Percentiles rank a stretch among this genome's conserved stretches.
Conservation (phyloP, 2,888 invertebrate species). For the Chrysina gloriosa region DNA sequence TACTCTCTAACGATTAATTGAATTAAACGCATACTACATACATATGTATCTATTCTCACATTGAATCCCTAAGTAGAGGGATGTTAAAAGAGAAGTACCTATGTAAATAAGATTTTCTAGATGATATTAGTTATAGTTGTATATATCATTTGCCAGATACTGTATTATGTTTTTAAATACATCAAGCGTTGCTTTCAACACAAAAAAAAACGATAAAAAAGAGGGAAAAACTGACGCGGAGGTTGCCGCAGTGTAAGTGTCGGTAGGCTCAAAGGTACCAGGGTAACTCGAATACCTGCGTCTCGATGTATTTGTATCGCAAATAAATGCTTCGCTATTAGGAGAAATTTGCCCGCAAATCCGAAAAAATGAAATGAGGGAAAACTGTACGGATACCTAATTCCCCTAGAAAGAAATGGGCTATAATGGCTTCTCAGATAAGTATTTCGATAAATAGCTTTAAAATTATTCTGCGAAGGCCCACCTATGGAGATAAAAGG, state of each 20-base stretch:
- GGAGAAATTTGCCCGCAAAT: not conserved
- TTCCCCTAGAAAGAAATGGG: too few species aligned
- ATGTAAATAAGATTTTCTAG: too few species aligned
- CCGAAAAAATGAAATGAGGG: not conserved
- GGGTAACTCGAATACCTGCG: not conserved
- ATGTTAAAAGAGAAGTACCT: too few species aligned
- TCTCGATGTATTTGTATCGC: too few species aligned
- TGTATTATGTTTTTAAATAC: too few species aligned
- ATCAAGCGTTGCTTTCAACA: too few species aligned
- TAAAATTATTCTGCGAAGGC: not conserved
- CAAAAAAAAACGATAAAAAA: not conserved
- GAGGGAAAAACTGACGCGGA: not conserved
- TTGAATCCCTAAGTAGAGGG: too few species aligned
- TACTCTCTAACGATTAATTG: not conserved
- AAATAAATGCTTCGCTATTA: constrained; percentile 1
- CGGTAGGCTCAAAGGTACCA: not conserved
- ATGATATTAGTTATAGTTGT: too few species aligned
- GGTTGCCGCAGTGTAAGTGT: not conserved
- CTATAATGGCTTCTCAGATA: constrained; percentile 1
- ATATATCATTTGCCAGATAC: too few species aligned
- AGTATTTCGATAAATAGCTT: constrained; percentile 18
- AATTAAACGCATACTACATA: too few species aligned
- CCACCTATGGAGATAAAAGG: not conserved
- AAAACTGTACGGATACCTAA: too few species aligned
- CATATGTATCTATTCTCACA: too few species aligned